These are phyloP conservation scores for Antechinus flavipes DNA, from an alignment of 2,113 vertebrate genomes.

Conservation along the genomic window DNA sequence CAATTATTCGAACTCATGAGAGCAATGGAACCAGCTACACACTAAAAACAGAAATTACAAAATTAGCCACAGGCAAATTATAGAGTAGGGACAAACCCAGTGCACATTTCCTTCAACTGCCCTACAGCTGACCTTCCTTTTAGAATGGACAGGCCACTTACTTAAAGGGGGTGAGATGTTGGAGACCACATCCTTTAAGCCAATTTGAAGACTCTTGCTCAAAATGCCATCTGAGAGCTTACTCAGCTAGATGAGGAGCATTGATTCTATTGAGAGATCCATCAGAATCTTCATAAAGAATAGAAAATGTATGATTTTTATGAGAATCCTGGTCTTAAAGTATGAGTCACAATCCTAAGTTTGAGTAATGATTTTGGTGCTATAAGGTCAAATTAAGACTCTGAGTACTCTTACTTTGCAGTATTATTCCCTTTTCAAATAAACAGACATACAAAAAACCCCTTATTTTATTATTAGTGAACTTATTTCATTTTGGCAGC, in stretches of 20 bases:
- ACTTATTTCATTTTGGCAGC: background rate
- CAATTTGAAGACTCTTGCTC: constrained; percentile 18
- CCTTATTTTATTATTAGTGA: background rate
- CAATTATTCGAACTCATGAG: constrained; percentile 84
- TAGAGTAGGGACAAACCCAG: constrained; percentile 72
- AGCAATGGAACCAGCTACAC: constrained; percentile 74
- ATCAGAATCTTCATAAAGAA: constrained; percentile 56
- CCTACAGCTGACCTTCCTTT: constrained; percentile 75
- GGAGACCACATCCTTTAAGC: constrained; percentile 42
- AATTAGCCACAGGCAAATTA: constrained; percentile 80
- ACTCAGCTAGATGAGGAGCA: constrained; percentile 46
- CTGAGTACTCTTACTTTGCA: constrained; percentile 25
- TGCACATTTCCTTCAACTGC: constrained; percentile 66
- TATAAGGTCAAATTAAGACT: constrained; percentile 63
- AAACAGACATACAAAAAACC: background rate
- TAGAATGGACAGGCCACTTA: constrained; percentile 71
- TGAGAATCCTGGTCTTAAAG: constrained; percentile 51
- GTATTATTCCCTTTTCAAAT: background rate
- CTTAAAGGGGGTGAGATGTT: constrained; percentile 64
- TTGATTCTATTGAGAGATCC: constrained; percentile 63
- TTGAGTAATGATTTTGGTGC: constrained; percentile 59
- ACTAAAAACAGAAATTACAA: constrained; percentile 80
- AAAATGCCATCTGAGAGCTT: constrained; percentile 67
- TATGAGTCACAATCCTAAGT: constrained; percentile 58
- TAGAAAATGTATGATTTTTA: constrained; percentile 42